phyloP scores from a whole-genome alignment of 2,888 invertebrate genomes.

The Tuta absoluta region DNA sequence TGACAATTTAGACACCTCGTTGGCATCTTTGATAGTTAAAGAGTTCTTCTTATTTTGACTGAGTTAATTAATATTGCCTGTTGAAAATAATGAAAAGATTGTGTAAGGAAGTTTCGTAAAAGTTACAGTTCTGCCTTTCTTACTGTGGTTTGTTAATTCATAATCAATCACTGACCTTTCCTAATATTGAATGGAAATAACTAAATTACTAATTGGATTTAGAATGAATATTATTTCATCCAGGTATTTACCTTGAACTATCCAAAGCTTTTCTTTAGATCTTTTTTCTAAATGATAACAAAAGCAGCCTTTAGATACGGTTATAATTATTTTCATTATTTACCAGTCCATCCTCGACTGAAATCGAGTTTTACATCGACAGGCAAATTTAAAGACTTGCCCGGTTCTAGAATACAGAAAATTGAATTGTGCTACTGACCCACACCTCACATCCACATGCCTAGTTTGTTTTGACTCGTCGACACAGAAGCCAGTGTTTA shows the following conservation, averaged over 20 bases:
- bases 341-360: not conserved
- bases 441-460: conserved; percentile 3
- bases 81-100: not conserved
- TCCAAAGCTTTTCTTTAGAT: no score
- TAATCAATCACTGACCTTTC: no score
- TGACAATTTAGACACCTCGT: conserved; percentile 18
- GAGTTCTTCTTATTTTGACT: not conserved
- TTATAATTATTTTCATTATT: no score
- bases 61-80: not conserved
- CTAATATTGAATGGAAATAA: not conserved
- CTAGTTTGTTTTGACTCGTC: conserved; percentile 23
- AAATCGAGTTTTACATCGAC: not conserved
- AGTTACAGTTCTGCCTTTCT: not conserved
- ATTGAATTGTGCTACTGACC: conserved; percentile 15
- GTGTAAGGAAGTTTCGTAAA: not conserved
- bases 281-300: no score
- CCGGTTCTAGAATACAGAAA: conserved; percentile 5
- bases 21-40: conserved; percentile 9
- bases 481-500: conserved; percentile 29
- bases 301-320: no score
- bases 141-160: not conserved
- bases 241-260: no score
- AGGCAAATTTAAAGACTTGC: not conserved
- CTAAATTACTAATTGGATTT: not conserved
- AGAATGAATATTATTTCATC: not conserved